These are phyloP conservation scores for Chinchilla lanigera DNA, from an alignment of 2,113 vertebrate genomes.

Conservation along the genomic window DNA sequence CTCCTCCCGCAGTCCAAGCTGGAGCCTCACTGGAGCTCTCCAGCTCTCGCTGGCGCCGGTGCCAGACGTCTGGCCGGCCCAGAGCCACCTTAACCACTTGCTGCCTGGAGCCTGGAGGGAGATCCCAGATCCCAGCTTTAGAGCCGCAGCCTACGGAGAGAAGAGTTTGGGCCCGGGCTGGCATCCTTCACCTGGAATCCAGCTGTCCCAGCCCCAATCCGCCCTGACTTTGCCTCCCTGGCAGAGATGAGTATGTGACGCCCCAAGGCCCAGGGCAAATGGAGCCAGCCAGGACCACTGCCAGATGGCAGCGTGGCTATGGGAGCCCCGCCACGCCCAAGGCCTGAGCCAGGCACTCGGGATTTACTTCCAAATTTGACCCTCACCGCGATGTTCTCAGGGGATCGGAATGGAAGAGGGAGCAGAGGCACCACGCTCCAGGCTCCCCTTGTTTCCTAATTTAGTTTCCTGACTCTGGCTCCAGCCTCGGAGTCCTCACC, in stretches of 20 bases:
- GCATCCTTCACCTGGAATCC: background rate
- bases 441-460: background rate
- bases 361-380: background rate
- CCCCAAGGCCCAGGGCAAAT: background rate
- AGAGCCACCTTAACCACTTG: background rate
- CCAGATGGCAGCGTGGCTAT: background rate
- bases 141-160: background rate
- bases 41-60: background rate
- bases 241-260: rapidly evolving
- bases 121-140: background rate
- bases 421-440: background rate
- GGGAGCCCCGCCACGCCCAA: background rate
- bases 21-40: background rate
- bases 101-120: background rate
- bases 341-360: background rate
- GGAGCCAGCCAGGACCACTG: rapidly evolving
- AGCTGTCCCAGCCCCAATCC: background rate
- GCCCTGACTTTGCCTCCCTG: background rate
- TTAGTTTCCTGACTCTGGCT: background rate
- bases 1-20: background rate
- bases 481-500: background rate
- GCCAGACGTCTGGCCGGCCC: background rate
- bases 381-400: background rate
- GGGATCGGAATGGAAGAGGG: background rate
- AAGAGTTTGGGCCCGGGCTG: background rate